Evolutionary conservation across 2,888 invertebrate genomes (phyloP).

Genomic region (Drosophila buzzatii): DNA sequence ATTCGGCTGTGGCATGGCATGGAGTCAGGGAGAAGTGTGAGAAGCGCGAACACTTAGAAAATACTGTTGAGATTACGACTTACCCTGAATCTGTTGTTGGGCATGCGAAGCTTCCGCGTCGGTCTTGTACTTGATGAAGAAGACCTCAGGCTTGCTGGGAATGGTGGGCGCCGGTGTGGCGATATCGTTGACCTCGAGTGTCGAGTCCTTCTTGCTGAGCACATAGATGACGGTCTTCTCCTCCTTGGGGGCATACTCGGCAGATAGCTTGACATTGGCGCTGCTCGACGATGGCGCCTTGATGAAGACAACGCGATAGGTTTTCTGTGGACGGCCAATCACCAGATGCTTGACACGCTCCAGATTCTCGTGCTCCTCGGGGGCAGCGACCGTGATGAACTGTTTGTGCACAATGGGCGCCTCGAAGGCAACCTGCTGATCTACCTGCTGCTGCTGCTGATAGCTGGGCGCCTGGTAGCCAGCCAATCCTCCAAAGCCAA

Average conservation of each 20-base stretch:
- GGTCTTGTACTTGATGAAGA: slow-evolving; percentile 85
- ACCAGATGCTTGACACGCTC: slow-evolving; percentile 79
- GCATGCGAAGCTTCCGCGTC: slow-evolving; percentile 83
- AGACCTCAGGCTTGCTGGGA: slow-evolving; percentile 84
- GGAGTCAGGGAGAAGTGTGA: no score
- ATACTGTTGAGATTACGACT: background rate
- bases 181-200: slow-evolving; percentile 81
- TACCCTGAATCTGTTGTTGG: slow-evolving; percentile 84
- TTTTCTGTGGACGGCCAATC: slow-evolving; percentile 83
- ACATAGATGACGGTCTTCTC: slow-evolving; percentile 85
- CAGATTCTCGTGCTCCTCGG: slow-evolving; percentile 81
- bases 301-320: slow-evolving; percentile 84
- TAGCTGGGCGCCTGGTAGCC: slow-evolving; percentile 63
- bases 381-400: slow-evolving; percentile 83
- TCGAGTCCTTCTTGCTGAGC: slow-evolving; percentile 82
- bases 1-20: slow-evolving; percentile 71
- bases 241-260: slow-evolving; percentile 82
- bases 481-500: slow-evolving; percentile 60
- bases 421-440: slow-evolving; percentile 64
- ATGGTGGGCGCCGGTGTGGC: slow-evolving; percentile 83
- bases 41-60: no score
- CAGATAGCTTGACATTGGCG: slow-evolving; percentile 78
- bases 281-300: slow-evolving; percentile 81
- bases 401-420: slow-evolving; percentile 81
- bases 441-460: slow-evolving; percentile 59